Evolutionary conservation across 2,888 invertebrate species (phyloP), one percentile per base, ranked within the genome.

Genomic region (Dendrolimus houi): DNA sequence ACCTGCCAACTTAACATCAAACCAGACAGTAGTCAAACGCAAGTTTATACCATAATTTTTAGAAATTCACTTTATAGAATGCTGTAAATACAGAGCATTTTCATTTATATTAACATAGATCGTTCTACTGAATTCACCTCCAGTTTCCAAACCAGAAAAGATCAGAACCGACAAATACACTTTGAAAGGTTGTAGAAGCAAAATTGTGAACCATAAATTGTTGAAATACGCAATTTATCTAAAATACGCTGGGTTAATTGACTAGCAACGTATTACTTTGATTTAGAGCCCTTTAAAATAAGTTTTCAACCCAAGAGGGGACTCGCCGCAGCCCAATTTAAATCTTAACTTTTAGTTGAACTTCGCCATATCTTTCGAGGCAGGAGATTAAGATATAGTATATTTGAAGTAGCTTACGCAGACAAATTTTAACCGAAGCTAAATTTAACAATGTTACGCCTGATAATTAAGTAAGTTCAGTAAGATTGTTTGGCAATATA

Each of bases 241-340:
- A 61, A 64, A 68, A 72, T 67, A 56, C 55, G 14, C 64, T 66
- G 59, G 73, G 69, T 75, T 84, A 83, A 84, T 85, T 81, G 83
- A 84, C 79, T 78, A 75, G 68, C 71, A 75, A 76, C 74, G 78
- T 78, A 85, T 83, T 81, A 78, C 77, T 82, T 81, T 82, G 85
- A 86, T 84, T 83, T 85, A 83, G 74, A 80, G 74, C 81, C 83
- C 84, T 79, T 81, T 81, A 77, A 81, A 80, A 81, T 75, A 80
- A 82, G 80, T 81, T 80, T 73, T 59, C 57, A 60, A 74, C 74
- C 78, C 74, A 67, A 63, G 64, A 71, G 71, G 72, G 73, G 70
- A 63, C 64, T 63, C 64, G 72, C 77, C 76, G 68, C 75, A 75
- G 74, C 76, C 81, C 76, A 84, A 84, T 85, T 83, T 81, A 81